phyloP scores from a whole-genome alignment of 2,113 vertebrate species.

The Petromus typicus region DNA sequence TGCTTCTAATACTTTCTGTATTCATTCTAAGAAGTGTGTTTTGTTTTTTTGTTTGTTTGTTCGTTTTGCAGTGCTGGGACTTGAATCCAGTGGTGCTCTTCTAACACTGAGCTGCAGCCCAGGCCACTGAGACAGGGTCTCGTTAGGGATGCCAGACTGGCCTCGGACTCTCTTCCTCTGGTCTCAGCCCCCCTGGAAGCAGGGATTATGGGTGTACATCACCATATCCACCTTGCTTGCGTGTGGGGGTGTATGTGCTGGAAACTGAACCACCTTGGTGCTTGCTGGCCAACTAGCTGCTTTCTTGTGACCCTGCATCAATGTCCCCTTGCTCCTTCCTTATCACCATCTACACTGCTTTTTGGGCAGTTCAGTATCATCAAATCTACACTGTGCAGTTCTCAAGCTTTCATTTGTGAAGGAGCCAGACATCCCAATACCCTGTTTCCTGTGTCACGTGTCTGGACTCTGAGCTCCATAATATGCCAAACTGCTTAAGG shows the following conservation, averaged over 20 bases:
- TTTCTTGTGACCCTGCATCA: background rate
- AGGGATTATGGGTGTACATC: background rate
- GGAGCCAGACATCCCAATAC: background rate
- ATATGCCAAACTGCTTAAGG: background rate
- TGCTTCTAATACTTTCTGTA: background rate
- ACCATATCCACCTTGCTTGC: background rate
- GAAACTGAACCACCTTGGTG: background rate
- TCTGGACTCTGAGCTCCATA: background rate
- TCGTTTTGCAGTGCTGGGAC: background rate
- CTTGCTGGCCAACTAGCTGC: background rate
- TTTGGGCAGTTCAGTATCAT: background rate
- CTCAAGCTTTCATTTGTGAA: background rate
- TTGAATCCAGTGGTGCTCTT: background rate
- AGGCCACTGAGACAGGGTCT: background rate
- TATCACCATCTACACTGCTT: background rate
- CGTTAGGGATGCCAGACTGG: background rate
- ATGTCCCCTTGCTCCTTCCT: no score
- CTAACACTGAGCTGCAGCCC: no score
- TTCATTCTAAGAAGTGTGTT: constrained; percentile 13
- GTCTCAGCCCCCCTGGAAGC: background rate
- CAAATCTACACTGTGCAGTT: background rate
- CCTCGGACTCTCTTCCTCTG: background rate
- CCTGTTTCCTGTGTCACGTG: background rate
- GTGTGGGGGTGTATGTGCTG: background rate
- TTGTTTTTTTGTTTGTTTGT: no score